Percentiles rank a stretch among this genome's conserved stretches.
Evolutionary conservation across 2,113 vertebrate genomes (phyloP).

Genomic region (Sula dactylatra): DNA sequence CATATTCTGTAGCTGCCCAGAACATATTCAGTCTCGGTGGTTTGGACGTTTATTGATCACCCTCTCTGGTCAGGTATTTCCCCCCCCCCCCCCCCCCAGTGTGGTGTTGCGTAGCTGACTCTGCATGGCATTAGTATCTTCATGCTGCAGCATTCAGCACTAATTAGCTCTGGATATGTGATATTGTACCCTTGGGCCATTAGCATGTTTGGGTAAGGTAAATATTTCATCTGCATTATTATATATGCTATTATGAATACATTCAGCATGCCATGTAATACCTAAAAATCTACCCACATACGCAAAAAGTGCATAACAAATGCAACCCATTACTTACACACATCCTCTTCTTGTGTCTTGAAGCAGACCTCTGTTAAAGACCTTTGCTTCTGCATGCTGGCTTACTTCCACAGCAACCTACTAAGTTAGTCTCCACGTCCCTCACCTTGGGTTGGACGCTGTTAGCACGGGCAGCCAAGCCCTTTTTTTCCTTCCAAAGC

Average conservation of each 20-base stretch:
- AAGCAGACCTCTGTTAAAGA: background rate
- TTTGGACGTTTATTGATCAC: background rate
- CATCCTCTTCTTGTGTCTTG: background rate
- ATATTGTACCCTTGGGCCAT: background rate
- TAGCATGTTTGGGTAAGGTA: background rate
- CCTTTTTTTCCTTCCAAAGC: background rate
- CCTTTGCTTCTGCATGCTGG: background rate
- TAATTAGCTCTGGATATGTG: background rate
- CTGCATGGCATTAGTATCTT: background rate
- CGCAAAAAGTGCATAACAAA: background rate
- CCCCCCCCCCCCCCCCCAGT: background rate
- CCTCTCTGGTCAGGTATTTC: background rate
- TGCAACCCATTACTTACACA: background rate
- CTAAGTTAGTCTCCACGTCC: background rate
- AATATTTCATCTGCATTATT: background rate
- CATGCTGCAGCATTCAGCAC: background rate
- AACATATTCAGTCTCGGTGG: background rate
- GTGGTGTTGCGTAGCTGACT: background rate
- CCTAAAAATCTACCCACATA: background rate
- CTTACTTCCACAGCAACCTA: background rate
- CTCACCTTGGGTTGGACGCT: background rate
- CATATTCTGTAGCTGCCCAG: background rate
- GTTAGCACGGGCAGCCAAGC: background rate
- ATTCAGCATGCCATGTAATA: rapidly evolving
- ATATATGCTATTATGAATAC: background rate